Evolutionary conservation across 2,797 vertebrate genomes (phyloP).

Genomic region (Pseudochirops cupreus): DNA sequence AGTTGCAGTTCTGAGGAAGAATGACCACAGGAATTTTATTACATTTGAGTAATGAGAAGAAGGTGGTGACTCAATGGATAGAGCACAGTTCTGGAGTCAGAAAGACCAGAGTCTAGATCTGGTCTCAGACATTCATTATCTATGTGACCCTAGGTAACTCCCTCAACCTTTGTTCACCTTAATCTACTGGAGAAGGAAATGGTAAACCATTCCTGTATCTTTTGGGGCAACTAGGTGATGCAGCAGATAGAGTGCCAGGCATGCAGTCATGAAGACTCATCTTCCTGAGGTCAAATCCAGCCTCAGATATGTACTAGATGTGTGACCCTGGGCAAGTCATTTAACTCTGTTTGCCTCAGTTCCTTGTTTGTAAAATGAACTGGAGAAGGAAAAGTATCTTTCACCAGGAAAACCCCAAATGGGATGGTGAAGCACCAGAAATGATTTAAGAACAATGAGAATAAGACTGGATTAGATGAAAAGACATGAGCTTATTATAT

Average conservation of each 20-base stretch:
- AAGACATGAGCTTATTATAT: background rate
- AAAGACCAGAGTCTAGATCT: background rate
- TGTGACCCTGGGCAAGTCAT: background rate
- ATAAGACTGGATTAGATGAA: background rate
- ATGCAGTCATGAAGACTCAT: no score
- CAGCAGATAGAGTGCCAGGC: background rate
- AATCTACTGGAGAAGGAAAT: background rate
- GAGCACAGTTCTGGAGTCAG: background rate
- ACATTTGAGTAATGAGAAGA: background rate
- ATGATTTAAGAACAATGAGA: background rate
- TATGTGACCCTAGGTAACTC: background rate
- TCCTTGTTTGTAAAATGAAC: background rate
- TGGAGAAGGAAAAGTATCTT: background rate
- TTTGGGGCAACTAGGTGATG: background rate
- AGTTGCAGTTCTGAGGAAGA: background rate
- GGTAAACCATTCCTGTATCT: background rate
- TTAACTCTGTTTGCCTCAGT: background rate
- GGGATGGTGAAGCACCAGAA: background rate
- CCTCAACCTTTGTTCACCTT: background rate
- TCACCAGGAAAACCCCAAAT: background rate
- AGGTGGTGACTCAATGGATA: background rate
- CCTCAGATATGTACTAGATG: background rate
- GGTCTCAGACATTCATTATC: background rate
- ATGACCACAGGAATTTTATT: background rate
- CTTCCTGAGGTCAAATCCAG: background rate